Evolutionary conservation across 2,113 vertebrate species (phyloP).

Genomic region (Tursiops truncatus): DNA sequence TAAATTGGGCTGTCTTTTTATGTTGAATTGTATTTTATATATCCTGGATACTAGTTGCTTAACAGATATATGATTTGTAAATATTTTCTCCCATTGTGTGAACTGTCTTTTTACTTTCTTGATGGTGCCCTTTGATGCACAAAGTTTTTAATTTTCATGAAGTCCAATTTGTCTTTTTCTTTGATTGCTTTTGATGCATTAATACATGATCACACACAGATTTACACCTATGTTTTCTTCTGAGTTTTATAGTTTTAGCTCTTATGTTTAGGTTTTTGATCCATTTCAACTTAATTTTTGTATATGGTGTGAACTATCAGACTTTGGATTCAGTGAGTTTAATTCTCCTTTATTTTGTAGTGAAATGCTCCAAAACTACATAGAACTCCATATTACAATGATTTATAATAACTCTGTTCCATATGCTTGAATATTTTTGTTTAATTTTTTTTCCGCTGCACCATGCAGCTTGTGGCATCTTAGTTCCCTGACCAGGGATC

Average conservation of each 20-base stretch:
- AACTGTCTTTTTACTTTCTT: not conserved
- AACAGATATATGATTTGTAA: not conserved
- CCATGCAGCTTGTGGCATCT: too few species aligned
- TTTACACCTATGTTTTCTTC: not conserved
- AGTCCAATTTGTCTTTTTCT: not conserved
- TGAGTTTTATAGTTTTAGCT: not conserved
- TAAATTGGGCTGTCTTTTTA: not conserved
- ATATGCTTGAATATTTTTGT: not conserved
- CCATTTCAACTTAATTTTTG: constrained; percentile 28
- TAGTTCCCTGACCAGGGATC: too few species aligned
- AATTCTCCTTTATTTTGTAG: not conserved
- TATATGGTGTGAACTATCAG: not conserved
- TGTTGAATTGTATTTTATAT: not conserved
- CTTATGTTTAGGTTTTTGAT: not conserved
- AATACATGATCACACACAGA: not conserved
- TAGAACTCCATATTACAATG: not conserved
- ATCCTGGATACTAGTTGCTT: not conserved
- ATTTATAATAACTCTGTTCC: not conserved
- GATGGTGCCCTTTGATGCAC: not conserved
- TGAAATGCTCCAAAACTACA: not conserved
- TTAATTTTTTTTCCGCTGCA: too few species aligned
- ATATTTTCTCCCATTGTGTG: not conserved
- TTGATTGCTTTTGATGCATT: not conserved
- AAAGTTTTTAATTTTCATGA: not conserved
- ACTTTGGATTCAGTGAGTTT: not conserved